phyloP scores from a whole-genome alignment of 2,113 vertebrate genomes.

The Myotis davidii region DNA sequence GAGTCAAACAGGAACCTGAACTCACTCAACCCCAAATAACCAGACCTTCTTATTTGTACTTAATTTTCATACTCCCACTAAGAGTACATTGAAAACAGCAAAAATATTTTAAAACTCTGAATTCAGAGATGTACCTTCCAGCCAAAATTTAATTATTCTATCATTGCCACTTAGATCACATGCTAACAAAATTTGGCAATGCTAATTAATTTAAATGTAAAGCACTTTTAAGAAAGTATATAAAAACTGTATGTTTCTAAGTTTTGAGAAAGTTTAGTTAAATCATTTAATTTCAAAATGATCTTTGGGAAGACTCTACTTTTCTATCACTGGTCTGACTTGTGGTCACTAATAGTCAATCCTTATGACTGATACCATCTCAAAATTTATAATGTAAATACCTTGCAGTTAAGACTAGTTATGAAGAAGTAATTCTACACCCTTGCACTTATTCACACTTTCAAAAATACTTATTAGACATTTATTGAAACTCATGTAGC shows the following conservation, averaged over 20 bases:
- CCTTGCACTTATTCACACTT: neutral
- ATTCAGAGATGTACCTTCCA: neutral
- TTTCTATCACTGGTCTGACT: neutral
- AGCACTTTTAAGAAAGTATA: neutral
- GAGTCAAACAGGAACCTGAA: neutral
- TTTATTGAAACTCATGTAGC: neutral
- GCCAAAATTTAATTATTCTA: slow-evolving; percentile 23
- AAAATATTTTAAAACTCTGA: slow-evolving; percentile 17
- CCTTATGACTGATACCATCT: neutral
- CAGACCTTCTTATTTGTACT: neutral
- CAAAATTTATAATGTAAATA: neutral
- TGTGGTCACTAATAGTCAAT: neutral
- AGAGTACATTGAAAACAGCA: neutral
- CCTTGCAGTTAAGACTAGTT: neutral
- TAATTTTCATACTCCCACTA: neutral
- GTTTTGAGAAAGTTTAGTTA: neutral
- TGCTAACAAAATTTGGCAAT: neutral
- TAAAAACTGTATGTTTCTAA: neutral
- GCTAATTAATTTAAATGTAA: slow-evolving; percentile 27
- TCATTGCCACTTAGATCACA: neutral
- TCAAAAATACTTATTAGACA: neutral
- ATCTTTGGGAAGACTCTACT: neutral
- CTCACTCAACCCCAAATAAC: neutral
- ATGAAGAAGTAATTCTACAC: neutral
- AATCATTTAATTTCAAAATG: neutral